These are phyloP conservation scores for Tetranychus cinnabarinus DNA, from an alignment of 1,140 invertebrate genomes.

Conservation along the genomic window DNA sequence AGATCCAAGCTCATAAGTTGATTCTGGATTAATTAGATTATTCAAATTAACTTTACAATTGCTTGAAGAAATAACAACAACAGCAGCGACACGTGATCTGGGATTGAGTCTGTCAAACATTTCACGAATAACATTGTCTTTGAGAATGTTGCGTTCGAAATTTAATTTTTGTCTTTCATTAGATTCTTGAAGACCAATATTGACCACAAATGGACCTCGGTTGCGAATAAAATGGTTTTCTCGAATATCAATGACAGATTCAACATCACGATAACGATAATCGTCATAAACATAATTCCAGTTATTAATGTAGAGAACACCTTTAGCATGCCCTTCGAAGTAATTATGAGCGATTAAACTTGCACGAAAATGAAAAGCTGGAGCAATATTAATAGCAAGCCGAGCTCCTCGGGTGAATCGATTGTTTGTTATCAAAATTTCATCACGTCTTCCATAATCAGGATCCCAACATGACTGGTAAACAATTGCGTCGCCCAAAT, in stretches of 20 bases:
- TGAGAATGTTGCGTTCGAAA: slow-evolving; percentile 69
- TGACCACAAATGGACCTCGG: slow-evolving; percentile 58
- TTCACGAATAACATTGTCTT: slow-evolving; percentile 63
- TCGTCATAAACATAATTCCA: slow-evolving; percentile 29
- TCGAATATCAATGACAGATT: slow-evolving; percentile 42
- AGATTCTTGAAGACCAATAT: slow-evolving; percentile 61
- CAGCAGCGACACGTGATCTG: slow-evolving; percentile 61
- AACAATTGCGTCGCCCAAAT: slow-evolving; percentile 44
- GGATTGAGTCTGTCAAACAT: slow-evolving; percentile 57
- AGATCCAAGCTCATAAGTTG: slow-evolving; percentile 76
- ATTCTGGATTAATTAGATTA: slow-evolving; percentile 68
- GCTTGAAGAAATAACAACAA: slow-evolving; percentile 55
- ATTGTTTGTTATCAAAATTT: slow-evolving; percentile 61
- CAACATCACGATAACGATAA: slow-evolving; percentile 4
- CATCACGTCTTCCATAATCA: slow-evolving; percentile 9
- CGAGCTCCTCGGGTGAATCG: slow-evolving; percentile 39
- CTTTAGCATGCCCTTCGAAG: slow-evolving; percentile 52
- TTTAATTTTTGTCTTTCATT: slow-evolving; percentile 48
- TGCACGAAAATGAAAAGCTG: slow-evolving; percentile 48
- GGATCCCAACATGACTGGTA: slow-evolving; percentile 47
- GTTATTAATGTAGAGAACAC: slow-evolving; percentile 67
- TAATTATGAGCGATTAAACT: slow-evolving; percentile 62
- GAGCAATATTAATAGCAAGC: slow-evolving; percentile 49
- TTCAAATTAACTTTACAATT: slow-evolving; percentile 77
- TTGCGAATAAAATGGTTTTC: slow-evolving; percentile 75